Base-by-base conservation (phyloP, 2,113 vertebrate species). In the Rhabdomys dilectus region DNA sequence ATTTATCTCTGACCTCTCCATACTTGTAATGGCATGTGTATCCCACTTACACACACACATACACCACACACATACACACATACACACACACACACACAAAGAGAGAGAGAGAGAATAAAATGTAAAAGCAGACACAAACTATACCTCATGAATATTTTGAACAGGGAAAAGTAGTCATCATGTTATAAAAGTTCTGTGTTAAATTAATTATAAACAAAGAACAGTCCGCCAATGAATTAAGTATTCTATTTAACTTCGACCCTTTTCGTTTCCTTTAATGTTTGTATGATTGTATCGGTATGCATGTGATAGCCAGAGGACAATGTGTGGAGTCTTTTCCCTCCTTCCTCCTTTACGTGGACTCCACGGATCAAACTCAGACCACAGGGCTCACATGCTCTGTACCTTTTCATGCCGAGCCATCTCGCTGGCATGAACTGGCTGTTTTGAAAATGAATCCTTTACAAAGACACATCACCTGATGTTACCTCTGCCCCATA, bases 91-190 rank as follows among this genome's bases (percentile, higher is more conserved):
- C 29, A 22, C 48, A 34, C 4, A 76, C 42, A 31, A 21, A 62
- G 60, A 62, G 60, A 62, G 60, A 62, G 60, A 62, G 60, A 62
- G 60, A 62, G 60, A 76, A 48, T 80, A 80, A 85, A 34, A 66
- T 66, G 62, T 86, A 91, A 76, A 82, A 75, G 4, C 2, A 53
- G 78, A 84, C 31, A 70, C 34, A 72, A 9, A 66, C 39, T 80
- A 48, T 75, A 76, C 29, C 17, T 53, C 31, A 56, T 72, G 82
- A 93, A 39, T 94, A 62, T 91, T 96, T 81, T 62, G 48, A 91
- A 91, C 64, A 51, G 48, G 92, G 39, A 11, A 82, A 36, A 51
- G 78, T 42, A 39, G 75, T 21, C 2, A 3, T 80, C 45, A n/a
- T 70, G 3, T 70, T 95, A 34, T 72, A 56, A 86, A 64, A 86